A percentile compares a stretch with the other conserved stretches of the same genome.
phyloP scores from a whole-genome alignment of 1,140 invertebrate species.

The Neoseiulus cucumeris region DNA sequence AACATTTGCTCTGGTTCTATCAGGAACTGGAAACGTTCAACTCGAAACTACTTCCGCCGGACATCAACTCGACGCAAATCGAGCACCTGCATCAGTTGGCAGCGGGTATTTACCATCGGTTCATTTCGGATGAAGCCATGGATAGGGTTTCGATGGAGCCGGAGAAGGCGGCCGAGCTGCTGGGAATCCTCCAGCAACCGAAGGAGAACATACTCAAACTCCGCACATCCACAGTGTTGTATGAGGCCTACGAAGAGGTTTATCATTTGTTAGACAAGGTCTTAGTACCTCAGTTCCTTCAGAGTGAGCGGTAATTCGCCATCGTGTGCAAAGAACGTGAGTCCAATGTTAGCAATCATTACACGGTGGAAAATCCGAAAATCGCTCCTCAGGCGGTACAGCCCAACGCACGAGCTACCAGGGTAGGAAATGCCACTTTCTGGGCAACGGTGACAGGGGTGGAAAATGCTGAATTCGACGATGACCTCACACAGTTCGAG shows the following conservation, averaged over 20 bases:
- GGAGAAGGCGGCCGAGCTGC: constrained; percentile 37
- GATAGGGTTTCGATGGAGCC: constrained; percentile 44
- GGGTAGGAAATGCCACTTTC: neutral
- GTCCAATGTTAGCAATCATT: neutral
- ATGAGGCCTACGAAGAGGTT: constrained; percentile 58
- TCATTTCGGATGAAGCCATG: constrained; percentile 40
- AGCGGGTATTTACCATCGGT: constrained; percentile 45
- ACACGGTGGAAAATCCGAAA: constrained; percentile 22
- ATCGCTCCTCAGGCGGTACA: constrained; percentile 14
- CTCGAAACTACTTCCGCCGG: constrained; percentile 51
- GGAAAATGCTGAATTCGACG: constrained; percentile 18
- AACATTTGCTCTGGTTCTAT: constrained; percentile 59
- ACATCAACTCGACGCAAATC: constrained; percentile 43
- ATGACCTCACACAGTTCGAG: constrained; percentile 14
- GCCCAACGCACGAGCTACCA: constrained; percentile 8
- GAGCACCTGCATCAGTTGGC: constrained; percentile 43
- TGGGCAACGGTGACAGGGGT: constrained; percentile 1
- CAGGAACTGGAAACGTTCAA: constrained; percentile 50
- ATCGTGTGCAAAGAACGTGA: constrained; percentile 9
- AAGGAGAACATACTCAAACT: constrained; percentile 46
- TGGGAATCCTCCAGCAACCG: constrained; percentile 39
- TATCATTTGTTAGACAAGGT: constrained; percentile 50
- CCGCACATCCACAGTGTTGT: constrained; percentile 52
- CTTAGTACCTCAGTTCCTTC: constrained; percentile 55
- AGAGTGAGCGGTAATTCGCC: constrained; percentile 36